phyloP scores from a whole-genome alignment of 30 jellyfish, hydroid and myxozoan species.

The Aurelia aurita region DNA sequence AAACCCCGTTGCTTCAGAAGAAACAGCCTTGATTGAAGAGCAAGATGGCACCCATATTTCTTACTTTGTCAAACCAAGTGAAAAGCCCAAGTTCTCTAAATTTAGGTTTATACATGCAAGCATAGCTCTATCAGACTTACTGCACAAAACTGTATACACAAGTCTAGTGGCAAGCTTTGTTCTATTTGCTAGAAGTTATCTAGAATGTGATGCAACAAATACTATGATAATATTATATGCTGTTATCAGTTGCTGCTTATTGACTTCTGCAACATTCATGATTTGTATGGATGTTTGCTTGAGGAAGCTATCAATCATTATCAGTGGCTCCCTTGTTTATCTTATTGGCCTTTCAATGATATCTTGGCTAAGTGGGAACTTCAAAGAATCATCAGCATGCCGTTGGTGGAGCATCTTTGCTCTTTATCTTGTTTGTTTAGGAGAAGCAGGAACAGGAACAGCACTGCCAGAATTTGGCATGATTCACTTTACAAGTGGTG shows the following conservation, averaged over 20 bases:
- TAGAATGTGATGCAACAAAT: constrained; percentile 40
- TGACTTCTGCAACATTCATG: constrained; percentile 44
- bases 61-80: constrained; percentile 11
- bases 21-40: constrained; percentile 10
- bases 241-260: constrained; percentile 36
- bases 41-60: not conserved
- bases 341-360: constrained; percentile 24
- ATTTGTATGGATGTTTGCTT: constrained; percentile 25
- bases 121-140: constrained; percentile 71
- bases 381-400: not conserved
- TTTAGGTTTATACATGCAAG: constrained; percentile 33
- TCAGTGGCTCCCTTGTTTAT: constrained; percentile 59
- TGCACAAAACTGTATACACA: constrained; percentile 78
- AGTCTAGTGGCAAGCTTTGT: constrained; percentile 71
- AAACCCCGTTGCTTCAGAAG: constrained; percentile 2
- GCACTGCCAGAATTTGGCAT: constrained; percentile 58
- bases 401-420: constrained; percentile 54
- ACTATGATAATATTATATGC: constrained; percentile 50
- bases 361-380: constrained; percentile 1
- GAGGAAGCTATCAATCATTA: constrained; percentile 25
- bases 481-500: constrained; percentile 15
- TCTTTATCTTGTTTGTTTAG: constrained; percentile 59
- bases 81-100: not conserved
- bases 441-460: constrained; percentile 82
- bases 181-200: constrained; percentile 50